A percentile compares a stretch with the other conserved stretches of the same genome.
Conservation (phyloP, 2,797 vertebrate species). For the Gymnodraco acuticeps region DNA sequence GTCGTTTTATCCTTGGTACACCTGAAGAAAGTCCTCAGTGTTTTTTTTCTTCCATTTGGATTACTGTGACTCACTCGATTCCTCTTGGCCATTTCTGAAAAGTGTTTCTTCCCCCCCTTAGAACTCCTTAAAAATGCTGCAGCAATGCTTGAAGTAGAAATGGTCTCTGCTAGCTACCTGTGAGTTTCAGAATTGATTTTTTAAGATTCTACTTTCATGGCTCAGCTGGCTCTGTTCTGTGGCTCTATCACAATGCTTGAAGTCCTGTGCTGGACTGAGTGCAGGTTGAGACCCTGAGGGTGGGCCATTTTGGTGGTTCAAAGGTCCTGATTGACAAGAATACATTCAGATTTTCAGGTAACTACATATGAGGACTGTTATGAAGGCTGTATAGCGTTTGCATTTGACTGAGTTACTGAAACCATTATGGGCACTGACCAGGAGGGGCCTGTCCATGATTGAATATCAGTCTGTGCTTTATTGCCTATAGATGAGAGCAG, state of each 20-base stretch:
- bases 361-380: constrained; percentile 25
- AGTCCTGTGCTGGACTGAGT: constrained; percentile 62
- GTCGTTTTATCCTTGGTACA: constrained; percentile 62
- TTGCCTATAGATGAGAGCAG: neutral
- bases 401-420: constrained; percentile 9
- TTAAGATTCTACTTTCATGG: constrained; percentile 79
- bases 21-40: constrained; percentile 58
- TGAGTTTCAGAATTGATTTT: constrained; percentile 78
- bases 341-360: constrained; percentile 46
- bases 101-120: constrained; percentile 54
- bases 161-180: constrained; percentile 73
- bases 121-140: constrained; percentile 68
- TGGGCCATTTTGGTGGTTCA: constrained; percentile 44
- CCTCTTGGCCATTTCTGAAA: constrained; percentile 63
- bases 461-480: neutral
- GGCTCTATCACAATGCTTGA: constrained; percentile 73
- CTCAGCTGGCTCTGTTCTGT: constrained; percentile 74
- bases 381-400: constrained; percentile 4
- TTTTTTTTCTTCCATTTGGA: constrained; percentile 59
- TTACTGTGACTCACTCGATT: constrained; percentile 68
- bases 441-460: neutral
- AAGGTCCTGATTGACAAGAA: constrained; percentile 60
- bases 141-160: constrained; percentile 71
- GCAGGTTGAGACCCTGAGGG: constrained; percentile 58
- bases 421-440: neutral